A percentile compares a stretch with the other conserved stretches of the same genome.
Evolutionary conservation across 2,888 invertebrate genomes (phyloP).

Genomic region (Rhimphoctona megacephalus): DNA sequence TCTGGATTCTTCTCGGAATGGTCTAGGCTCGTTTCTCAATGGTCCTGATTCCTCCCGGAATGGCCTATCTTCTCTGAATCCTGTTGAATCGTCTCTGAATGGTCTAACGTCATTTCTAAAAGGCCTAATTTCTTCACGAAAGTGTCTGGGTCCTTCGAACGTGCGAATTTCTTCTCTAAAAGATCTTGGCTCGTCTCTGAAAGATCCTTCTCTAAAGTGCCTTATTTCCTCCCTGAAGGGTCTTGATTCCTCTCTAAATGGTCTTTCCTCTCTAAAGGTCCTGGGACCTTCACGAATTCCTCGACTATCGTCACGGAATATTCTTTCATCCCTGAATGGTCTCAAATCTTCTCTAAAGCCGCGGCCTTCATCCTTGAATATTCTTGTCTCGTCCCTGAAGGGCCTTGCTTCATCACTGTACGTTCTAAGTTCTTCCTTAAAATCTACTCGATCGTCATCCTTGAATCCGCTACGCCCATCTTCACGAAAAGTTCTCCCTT

Average conservation of each 20-base stretch:
- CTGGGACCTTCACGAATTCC: constrained; percentile 14
- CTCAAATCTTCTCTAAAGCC: constrained; percentile 63
- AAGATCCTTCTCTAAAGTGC: constrained; percentile 39
- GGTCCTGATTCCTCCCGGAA: constrained; percentile 29
- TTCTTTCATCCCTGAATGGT: constrained; percentile 36
- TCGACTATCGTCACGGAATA: constrained; percentile 49
- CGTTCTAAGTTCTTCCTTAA: constrained; percentile 59
- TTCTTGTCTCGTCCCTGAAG: constrained; percentile 42
- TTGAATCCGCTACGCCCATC: constrained; percentile 41
- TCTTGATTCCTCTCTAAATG: constrained; percentile 41
- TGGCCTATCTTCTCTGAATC: constrained; percentile 31
- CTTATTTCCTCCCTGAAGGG: constrained; percentile 43
- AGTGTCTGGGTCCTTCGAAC: constrained; percentile 46
- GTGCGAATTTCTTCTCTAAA: constrained; percentile 48
- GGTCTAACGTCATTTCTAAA: constrained; percentile 36
- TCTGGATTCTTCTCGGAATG: constrained; percentile 32
- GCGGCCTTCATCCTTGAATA: constrained; percentile 56
- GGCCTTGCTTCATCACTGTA: constrained; percentile 63
- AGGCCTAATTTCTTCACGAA: constrained; percentile 31
- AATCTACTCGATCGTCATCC: constrained; percentile 61
- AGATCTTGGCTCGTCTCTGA: constrained; percentile 34
- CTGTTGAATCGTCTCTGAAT: constrained; percentile 27
- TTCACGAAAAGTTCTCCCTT: constrained; percentile 34
- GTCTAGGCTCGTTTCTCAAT: constrained; percentile 43
- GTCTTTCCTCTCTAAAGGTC: constrained; percentile 35